Conservation (phyloP, 2,888 invertebrate species). For the Ichneumoninae sp. region DNA sequence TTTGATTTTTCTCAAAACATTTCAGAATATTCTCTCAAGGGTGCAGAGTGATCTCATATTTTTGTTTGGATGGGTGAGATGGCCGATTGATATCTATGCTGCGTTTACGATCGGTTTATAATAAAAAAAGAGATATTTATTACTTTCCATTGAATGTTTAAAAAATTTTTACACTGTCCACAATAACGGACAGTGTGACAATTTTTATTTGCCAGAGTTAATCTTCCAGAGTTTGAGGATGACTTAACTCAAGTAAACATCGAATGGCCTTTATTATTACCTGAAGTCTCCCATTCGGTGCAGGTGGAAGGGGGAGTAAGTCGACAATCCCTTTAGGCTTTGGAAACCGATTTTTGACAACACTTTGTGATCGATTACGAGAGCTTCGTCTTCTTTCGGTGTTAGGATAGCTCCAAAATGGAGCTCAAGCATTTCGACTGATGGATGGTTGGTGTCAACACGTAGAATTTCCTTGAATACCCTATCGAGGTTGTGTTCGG, state of each 20-base stretch:
- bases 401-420: not conserved
- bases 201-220: no score
- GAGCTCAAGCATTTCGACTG: not conserved
- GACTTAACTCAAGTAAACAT: not conserved
- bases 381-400: not conserved
- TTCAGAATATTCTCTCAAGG: no score
- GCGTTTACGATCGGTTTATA: no score
- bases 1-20: no score
- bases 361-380: not conserved
- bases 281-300: not conserved
- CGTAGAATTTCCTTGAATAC: not conserved
- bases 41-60: no score
- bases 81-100: no score
- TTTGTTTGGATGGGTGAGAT: no score
- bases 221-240: no score
- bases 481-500: not conserved
- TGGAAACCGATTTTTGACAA: not conserved
- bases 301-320: not conserved
- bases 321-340: not conserved
- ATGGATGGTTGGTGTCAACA: not conserved
- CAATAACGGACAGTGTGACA: no score
- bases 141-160: no score
- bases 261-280: not conserved
- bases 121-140: no score
- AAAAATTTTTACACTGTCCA: no score